phyloP scores from a whole-genome alignment of 2,113 vertebrate species.

The Rhinopomastus cyanomelas region DNA sequence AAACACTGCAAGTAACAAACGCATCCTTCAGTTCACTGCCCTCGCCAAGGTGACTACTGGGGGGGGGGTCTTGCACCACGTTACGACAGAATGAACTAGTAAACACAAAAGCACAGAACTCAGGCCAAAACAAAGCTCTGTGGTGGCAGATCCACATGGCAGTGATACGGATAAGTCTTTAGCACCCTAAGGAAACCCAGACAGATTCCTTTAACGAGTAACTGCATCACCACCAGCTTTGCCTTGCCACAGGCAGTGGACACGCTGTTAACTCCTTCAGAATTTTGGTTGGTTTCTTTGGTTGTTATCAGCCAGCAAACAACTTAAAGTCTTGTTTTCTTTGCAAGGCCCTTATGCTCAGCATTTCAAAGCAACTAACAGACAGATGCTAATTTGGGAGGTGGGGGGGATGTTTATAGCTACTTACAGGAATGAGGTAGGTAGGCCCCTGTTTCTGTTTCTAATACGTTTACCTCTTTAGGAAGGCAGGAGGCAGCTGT shows the following conservation, averaged over 20 bases:
- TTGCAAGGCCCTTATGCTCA: background rate
- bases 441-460: background rate
- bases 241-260: background rate
- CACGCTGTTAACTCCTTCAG: background rate
- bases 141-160: background rate
- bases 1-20: background rate
- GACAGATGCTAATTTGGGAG: background rate
- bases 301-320: background rate
- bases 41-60: background rate
- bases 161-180: background rate
- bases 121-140: background rate
- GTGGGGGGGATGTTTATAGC: background rate
- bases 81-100: background rate
- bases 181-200: background rate
- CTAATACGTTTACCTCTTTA: slow-evolving; percentile 19
- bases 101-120: background rate
- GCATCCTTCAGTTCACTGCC: background rate
- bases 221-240: background rate
- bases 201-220: background rate
- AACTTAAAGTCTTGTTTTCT: background rate
- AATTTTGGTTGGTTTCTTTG: slow-evolving; percentile 8
- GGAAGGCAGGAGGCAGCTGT: background rate
- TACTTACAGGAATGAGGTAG: slow-evolving; percentile 13
- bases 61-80: too few relatives aligned
- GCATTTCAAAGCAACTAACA: background rate